A percentile compares a stretch with the other conserved stretches of the same genome.
phyloP scores from a whole-genome alignment of 2,797 vertebrate genomes.

The Orestias chungarensis region DNA sequence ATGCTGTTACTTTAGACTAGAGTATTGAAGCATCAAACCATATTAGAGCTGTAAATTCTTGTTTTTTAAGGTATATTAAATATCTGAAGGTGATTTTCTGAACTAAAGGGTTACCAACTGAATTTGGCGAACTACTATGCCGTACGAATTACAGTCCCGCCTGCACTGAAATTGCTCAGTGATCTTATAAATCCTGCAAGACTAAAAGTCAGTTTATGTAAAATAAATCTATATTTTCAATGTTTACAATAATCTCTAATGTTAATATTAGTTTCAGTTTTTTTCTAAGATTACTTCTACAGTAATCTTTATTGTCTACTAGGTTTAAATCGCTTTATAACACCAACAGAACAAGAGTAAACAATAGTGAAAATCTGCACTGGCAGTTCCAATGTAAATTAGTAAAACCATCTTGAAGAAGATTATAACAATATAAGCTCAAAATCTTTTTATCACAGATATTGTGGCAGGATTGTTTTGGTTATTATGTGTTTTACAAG shows the following conservation, averaged over 20 bases:
- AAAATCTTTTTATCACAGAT: not conserved
- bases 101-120: not conserved
- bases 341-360: not conserved
- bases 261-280: not conserved
- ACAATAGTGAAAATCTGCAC: not conserved
- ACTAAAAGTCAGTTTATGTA: not conserved
- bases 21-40: too few species aligned
- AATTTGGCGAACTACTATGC: not conserved
- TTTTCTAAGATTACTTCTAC: not conserved
- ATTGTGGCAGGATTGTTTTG: not conserved
- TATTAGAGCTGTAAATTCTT: not conserved
- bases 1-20: too few species aligned
- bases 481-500: not conserved
- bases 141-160: not conserved
- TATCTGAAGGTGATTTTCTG: not conserved
- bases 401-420: not conserved
- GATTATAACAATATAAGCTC: not conserved
- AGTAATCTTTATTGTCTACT: constrained; percentile 1
- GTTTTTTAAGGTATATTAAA: not conserved
- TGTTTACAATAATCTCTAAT: constrained; percentile 2
- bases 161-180: not conserved
- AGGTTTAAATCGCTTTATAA: not conserved
- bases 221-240: not conserved
- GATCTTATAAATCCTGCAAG: constrained; percentile 1
- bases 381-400: not conserved